These are phyloP conservation scores for Bubalus kerabau DNA, from an alignment of 2,113 vertebrate genomes.

Conservation along the genomic window DNA sequence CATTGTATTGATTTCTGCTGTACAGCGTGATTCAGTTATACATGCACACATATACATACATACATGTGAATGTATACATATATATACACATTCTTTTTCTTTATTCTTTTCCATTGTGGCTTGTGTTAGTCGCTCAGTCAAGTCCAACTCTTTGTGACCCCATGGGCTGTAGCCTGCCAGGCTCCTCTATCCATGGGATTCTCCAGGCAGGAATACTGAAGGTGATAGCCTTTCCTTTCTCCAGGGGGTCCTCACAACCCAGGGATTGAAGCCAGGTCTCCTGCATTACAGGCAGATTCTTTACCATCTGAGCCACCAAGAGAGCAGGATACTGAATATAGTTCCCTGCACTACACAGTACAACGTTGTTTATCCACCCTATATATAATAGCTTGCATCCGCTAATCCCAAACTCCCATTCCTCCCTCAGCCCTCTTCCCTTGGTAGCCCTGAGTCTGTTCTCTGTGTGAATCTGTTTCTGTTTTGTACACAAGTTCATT, in stretches of 20 bases:
- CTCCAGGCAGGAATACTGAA: background rate
- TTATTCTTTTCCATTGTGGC: background rate
- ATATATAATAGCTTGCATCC: background rate
- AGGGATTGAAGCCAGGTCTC: background rate
- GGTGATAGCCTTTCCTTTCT: background rate
- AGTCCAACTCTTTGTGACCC: background rate
- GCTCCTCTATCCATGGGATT: background rate
- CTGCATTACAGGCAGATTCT: background rate
- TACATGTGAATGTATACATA: background rate
- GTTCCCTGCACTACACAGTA: background rate
- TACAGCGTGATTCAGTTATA: accelerated
- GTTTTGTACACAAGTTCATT: background rate
- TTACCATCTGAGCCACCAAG: background rate
- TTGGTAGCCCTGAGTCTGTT: background rate
- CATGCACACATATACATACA: background rate
- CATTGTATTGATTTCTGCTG: background rate
- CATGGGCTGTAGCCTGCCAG: background rate
- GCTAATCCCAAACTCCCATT: background rate
- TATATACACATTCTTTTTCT: background rate
- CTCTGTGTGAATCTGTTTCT: background rate
- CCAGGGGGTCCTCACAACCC: background rate
- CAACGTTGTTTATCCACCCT: background rate
- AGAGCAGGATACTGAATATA: background rate
- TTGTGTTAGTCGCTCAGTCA: background rate
- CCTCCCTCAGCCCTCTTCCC: background rate